Evolutionary conservation across 1,140 invertebrate species (phyloP), one percentile per base, ranked within the genome.

Genomic region (Phocides pigmalion): DNA sequence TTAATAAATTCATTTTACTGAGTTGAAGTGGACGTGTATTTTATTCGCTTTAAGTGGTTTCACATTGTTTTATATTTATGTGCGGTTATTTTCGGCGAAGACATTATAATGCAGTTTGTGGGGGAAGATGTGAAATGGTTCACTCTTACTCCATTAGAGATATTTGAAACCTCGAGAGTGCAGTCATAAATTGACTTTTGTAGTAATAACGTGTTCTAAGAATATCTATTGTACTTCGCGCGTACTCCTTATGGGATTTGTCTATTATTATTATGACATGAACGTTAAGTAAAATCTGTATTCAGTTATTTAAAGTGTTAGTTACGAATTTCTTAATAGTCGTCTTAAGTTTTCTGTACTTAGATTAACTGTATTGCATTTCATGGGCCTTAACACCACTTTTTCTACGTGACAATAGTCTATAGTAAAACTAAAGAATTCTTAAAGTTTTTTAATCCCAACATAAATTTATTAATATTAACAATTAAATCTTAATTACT

Each of bases 61-160:
- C 86, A 91, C 87, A 91, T 91, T 91, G 87, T 90, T 89, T 91
- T 89, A 85, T 91, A 89, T 91, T 91, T 91, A 90, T 91, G 89
- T 88, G 86, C 76, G 82, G 82, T 88, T 91, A 91, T 91, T 91
- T 91, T 90, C 74, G 86, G 83, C 84, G 74, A 74, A 79, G 77
- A 87, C 88, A 87, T 90, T 90, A 90, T 90, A 91, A 90, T 84
- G 85, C 84, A 87, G 85, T 84, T 88, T 86, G 87, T 87, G 84
- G 85, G 89, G 89, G 87, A 82, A 87, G 81, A 89, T 79, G 85
- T 83, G 70, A 78, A 81, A 85, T 76, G 85, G 79, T 81, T 83
- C 83, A 87, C 81, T 87, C 73, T 85, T 87, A 72, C 84, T 87
- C 89, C 89, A 91, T 90, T 91, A 91, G 77, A 87, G 87, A 91